Conservation (phyloP, 2,113 vertebrate genomes). For the Trematomus loennbergii region DNA sequence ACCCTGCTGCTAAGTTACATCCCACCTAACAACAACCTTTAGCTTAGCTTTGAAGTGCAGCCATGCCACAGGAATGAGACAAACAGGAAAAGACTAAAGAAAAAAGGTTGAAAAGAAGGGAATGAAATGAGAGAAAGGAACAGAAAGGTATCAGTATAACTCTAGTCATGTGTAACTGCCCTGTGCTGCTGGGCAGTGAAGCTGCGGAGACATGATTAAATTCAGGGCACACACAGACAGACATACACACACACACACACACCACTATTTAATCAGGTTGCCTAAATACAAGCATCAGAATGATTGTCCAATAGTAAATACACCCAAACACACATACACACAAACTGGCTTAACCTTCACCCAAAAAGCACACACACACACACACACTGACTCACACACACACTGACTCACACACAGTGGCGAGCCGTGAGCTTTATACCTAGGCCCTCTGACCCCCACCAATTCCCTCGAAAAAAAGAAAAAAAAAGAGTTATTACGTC, state of each 20-base stretch:
- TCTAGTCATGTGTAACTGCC: slow-evolving; percentile 8
- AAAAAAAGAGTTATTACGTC: no score
- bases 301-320: slow-evolving; percentile 36
- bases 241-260: background rate
- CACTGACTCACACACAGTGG: background rate
- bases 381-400: background rate
- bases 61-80: background rate
- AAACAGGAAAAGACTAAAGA: background rate
- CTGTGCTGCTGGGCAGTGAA: slow-evolving; percentile 16
- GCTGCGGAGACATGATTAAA: slow-evolving; percentile 11
- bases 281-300: slow-evolving; percentile 31
- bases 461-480: no score
- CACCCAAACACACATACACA: slow-evolving; percentile 6
- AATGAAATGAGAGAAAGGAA: background rate
- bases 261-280: slow-evolving; percentile 47
- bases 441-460: no score
- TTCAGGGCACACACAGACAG: background rate
- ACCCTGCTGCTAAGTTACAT: no score
- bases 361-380: background rate
- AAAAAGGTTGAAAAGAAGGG: background rate
- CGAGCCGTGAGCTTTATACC: no score
- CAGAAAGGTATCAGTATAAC: background rate
- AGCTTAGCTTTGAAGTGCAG: no score
- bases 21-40: no score
- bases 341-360: slow-evolving; percentile 28